phyloP scores from a whole-genome alignment of 1,140 invertebrate genomes.

The Neuroterus valhalla region DNA sequence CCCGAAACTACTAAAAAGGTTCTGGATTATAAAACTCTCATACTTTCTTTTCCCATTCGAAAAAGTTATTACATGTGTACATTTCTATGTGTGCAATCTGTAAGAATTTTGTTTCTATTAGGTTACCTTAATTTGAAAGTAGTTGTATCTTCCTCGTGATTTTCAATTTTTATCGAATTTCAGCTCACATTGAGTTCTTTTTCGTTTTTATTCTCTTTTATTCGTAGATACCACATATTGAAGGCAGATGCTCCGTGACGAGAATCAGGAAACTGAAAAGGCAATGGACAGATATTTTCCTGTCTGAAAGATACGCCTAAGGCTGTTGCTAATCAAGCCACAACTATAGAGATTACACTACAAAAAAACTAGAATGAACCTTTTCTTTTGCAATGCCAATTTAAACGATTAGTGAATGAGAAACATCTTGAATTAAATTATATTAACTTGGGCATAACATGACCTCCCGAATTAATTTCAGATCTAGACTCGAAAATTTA shows the following conservation, averaged over 20 bases:
- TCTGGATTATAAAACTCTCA: too few relatives aligned
- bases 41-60: too few relatives aligned
- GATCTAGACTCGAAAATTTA: too few relatives aligned
- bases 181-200: conserved; percentile 1
- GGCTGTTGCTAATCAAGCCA: conserved; percentile 41
- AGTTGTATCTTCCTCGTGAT: conserved; percentile 30
- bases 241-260: conserved; percentile 37
- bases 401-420: too few relatives aligned
- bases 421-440: too few relatives aligned
- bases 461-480: too few relatives aligned
- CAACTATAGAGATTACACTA: conserved; percentile 7
- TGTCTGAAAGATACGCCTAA: conserved; percentile 17
- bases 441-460: too few relatives aligned
- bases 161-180: conserved; percentile 30
- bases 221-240: neutral
- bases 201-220: conserved; percentile 13
- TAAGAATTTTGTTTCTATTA: too few relatives aligned
- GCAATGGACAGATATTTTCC: conserved; percentile 32
- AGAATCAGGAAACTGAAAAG: conserved; percentile 33
- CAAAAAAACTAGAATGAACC: neutral
- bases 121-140: neutral
- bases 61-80: too few relatives aligned
- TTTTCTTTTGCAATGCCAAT: too few relatives aligned
- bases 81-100: too few relatives aligned
- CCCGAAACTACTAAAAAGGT: too few relatives aligned